Conservation (phyloP, 2,113 vertebrate species). For the Dasyurus viverrinus region DNA sequence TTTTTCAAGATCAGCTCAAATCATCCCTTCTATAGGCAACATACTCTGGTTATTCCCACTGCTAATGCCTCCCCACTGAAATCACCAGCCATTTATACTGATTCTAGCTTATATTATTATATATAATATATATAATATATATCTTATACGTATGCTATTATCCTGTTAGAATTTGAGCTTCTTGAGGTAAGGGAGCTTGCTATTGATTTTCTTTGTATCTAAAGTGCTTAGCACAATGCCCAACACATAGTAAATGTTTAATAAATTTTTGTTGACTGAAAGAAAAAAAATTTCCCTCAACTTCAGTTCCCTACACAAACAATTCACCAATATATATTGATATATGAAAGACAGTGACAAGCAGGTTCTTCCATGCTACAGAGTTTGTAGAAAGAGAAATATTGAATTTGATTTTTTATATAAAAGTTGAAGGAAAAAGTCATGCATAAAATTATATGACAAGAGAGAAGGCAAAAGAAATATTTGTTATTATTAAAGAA, state of each 20-base stretch:
- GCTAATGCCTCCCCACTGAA: neutral
- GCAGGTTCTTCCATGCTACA: neutral
- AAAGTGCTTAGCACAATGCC: neutral
- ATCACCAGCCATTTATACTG: neutral
- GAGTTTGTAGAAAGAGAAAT: conserved; percentile 52
- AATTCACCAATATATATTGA: conserved; percentile 15
- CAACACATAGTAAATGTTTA: neutral
- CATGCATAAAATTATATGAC: conserved; percentile 73
- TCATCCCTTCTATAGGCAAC: neutral
- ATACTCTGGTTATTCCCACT: neutral
- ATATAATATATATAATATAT: too few species aligned
- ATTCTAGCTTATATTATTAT: too few species aligned
- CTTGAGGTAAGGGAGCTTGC: neutral
- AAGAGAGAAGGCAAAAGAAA: conserved; percentile 78
- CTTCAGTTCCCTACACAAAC: neutral
- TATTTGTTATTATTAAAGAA: conserved; percentile 68
- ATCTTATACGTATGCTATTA: neutral
- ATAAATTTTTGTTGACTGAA: neutral
- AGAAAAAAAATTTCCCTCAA: neutral
- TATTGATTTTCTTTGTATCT: neutral
- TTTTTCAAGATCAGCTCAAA: neutral
- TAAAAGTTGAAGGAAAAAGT: conserved; percentile 57
- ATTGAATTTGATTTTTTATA: conserved; percentile 67
- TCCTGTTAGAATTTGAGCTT: neutral
- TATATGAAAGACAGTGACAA: conserved; percentile 3